Evolutionary conservation across 2,797 vertebrate species (phyloP), one percentile per base, ranked within the genome.

Genomic region (Acanthiza pusilla): DNA sequence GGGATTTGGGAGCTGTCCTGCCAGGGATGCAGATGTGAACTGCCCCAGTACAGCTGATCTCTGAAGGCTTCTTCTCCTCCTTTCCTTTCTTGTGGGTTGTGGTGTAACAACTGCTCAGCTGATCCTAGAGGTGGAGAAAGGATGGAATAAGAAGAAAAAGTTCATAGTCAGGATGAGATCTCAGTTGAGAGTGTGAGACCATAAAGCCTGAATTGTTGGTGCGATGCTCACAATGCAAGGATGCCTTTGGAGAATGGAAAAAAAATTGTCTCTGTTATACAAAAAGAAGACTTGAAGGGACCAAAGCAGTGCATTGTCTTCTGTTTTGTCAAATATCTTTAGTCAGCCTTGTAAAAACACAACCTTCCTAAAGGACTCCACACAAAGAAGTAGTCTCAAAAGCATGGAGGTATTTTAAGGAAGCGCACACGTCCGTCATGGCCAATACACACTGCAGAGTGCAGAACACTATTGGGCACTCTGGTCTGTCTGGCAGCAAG

Each of bases 361-460:
- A 61, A 10, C 18, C 25, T 83, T 89, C 25, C 42, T 61, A 63
- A 85, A 85, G 63, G 30, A n/a, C 57, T 71, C 30, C 15, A 48
- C 32, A 58, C 54, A 85, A 76, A 78, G 18, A 48, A 62, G 16
- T 42, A 40, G 11, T 51, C 53, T 87, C 50, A 75, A 81, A 85
- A 91, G 27, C 38, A 23, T 1, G 0, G 43, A 71, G 6, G 16
- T 76, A 38, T 57, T 93, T 82, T 67, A 50, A 79, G 61, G 42
- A 65, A 61, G 30, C 22, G 21, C 8, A 23, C 17, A 4, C 0
- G 0, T 60, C 80, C 1, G 0, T 73, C 55, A 36, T 0, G 3
- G 34, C 23, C 10, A 16, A n/a, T 14, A 7, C 32, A 61, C 7
- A 10, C 48, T 2, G 0, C 42, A 77, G 45, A 50, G 30, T 7